Evolutionary conservation across 1,140 invertebrate genomes (phyloP).

Genomic region (Drosophila tropicalis): DNA sequence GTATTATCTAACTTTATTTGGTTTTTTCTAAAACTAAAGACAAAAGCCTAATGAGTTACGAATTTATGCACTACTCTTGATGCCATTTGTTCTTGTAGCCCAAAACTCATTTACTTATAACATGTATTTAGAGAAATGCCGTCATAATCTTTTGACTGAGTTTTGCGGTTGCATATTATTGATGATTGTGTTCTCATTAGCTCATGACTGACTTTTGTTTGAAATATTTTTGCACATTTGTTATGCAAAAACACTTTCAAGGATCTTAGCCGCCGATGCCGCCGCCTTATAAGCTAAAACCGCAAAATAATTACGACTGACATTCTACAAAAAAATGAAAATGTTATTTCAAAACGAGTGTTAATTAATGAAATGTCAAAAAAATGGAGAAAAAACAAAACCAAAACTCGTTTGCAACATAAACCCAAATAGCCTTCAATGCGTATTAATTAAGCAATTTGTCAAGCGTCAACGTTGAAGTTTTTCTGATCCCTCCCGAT

Average conservation of each 20-base stretch:
- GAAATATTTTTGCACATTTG: constrained; percentile 3
- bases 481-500: constrained; percentile 32
- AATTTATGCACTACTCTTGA: too few relatives aligned
- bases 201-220: constrained; percentile 2
- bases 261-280: constrained; percentile 25
- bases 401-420: constrained; percentile 46
- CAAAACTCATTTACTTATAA: background rate
- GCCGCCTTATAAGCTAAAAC: constrained; percentile 22
- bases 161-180: constrained; percentile 14
- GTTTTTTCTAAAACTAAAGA: too few relatives aligned
- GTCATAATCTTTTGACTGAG: constrained; percentile 13
- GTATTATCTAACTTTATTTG: too few relatives aligned
- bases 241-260: constrained; percentile 30
- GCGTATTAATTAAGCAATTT: constrained; percentile 78
- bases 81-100: too few relatives aligned
- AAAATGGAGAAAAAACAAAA: background rate
- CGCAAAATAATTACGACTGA: constrained; percentile 49
- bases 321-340: constrained; percentile 11
- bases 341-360: constrained; percentile 38
- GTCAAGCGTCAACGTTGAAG: constrained; percentile 57
- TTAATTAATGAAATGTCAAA: constrained; percentile 65
- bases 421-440: constrained; percentile 66
- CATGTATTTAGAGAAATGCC: background rate
- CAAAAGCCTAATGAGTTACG: too few relatives aligned
- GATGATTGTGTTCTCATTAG: background rate